phyloP scores from a whole-genome alignment of 53 echinoderm and acorn worm genomes.

The Paelopatides confundens region DNA sequence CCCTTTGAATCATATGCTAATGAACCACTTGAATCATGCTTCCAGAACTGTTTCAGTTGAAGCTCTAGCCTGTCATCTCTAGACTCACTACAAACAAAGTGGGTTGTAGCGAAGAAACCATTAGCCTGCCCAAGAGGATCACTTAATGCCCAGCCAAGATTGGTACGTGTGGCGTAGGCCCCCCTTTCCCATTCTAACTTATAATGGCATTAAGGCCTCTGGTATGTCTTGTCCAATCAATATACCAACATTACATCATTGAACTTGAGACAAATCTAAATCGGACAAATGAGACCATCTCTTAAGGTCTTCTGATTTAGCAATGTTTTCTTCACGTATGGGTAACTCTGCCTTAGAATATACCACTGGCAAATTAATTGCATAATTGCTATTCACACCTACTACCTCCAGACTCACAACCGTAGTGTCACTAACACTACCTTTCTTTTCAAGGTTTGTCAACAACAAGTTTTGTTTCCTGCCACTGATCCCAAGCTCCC shows the following conservation, averaged over 20 bases:
- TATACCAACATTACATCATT: background rate
- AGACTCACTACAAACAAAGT: conserved; percentile 40
- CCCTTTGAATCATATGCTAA: conserved; percentile 13
- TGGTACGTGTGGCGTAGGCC: background rate
- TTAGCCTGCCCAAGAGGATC: background rate
- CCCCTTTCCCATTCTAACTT: conserved; percentile 21
- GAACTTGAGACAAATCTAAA: background rate
- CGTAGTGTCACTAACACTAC: background rate
- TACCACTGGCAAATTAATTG: background rate
- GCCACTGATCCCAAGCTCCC: background rate
- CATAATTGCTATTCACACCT: background rate
- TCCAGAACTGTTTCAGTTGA: conserved; percentile 71
- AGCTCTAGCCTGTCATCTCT: conserved; percentile 55
- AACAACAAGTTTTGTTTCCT: background rate
- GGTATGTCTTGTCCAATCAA: conserved; percentile 10
- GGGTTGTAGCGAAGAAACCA: conserved; percentile 20
- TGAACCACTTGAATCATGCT: conserved; percentile 48
- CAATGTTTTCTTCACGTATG: background rate
- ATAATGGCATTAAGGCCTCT: conserved; percentile 4
- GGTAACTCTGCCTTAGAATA: background rate
- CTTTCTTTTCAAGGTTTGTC: background rate
- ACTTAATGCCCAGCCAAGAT: conserved; percentile 8
- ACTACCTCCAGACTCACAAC: background rate
- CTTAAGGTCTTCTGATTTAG: background rate
- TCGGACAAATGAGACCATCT: background rate